Conservation (phyloP, 2,888 invertebrate species). For the Xylota sylvarum region DNA sequence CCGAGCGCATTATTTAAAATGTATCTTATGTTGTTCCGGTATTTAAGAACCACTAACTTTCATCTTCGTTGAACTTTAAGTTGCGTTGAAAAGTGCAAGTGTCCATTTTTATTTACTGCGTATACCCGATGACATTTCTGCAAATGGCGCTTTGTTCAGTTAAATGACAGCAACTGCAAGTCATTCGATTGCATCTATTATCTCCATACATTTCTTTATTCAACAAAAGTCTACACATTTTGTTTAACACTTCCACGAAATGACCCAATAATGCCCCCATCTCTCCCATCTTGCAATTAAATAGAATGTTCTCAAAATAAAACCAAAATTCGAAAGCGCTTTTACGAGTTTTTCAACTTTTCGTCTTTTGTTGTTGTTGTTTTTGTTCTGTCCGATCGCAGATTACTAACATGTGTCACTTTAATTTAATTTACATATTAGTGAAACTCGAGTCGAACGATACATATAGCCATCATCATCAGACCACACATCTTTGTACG, state of each 20-base stretch:
- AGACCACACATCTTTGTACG: conserved; percentile 21
- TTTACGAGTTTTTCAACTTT: conserved; percentile 70
- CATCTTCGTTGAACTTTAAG: no score
- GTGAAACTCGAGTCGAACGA: conserved; percentile 26
- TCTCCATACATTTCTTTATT: no score
- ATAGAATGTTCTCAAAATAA: conserved; percentile 5
- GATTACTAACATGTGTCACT: conserved; percentile 61
- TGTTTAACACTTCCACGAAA: not conserved
- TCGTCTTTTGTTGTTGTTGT: conserved; percentile 4
- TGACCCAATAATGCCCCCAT: not conserved
- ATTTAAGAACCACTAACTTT: no score
- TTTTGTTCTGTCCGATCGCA: not conserved
- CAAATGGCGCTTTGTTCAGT: no score
- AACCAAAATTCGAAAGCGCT: conserved; percentile 59
- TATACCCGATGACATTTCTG: no score
- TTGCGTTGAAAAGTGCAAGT: no score
- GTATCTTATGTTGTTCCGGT: no score
- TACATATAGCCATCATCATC: conserved; percentile 22
- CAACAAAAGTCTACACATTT: not conserved
- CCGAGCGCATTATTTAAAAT: no score
- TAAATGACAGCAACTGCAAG: no score
- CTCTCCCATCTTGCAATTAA: not conserved
- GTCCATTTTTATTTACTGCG: no score
- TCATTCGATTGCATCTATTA: no score
- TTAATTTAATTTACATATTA: conserved; percentile 66